Evolutionary conservation across 2,113 vertebrate species (phyloP), one percentile per base, ranked within the genome.

Genomic region (Proteles cristata): DNA sequence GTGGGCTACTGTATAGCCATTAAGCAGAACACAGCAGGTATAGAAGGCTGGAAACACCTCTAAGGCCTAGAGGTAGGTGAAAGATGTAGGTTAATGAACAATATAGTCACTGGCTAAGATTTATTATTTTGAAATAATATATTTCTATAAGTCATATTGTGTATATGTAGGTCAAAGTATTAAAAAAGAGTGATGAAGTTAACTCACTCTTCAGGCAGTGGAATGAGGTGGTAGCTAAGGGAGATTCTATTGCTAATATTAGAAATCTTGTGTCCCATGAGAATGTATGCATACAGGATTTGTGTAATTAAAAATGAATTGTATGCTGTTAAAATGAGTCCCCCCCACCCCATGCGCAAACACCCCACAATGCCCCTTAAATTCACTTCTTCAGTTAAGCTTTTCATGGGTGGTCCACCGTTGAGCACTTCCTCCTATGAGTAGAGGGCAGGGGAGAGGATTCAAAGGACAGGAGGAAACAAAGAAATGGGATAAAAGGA

Each of bases 341-440:
- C 39, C 39, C 39, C 39, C 15, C 15, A n/a, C n/a, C n/a, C 19
- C 55, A 76, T 55, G 55, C 26, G n/a, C 48, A 43, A 31, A 21
- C 50, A 71, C 35, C 80, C 63, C n/a, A 35, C 19, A 31, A 17
- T 31, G 33, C 48, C 80, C 90, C 88, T 95, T 48, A 50, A n/a
- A 96, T 69, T 96, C 65, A 93, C 65, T 81, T 90, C 91, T 82
- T 91, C 85, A 50, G 65, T 58, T 71, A 93, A 96, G 43, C 50
- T 74, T 71, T 69, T 93, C 74, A 58, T 10, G 39, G 88, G n/a
- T 53, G 65, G 88, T 89, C 95, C 50, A 84, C 94, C 97, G 96
- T 28, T 89, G 79, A 95, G 88, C 0, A 0, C 50, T 76, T 93
- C 87, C 88, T 95, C 93, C 48, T 94, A 21, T 0, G 1, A 93